Conservation (phyloP, 2,113 vertebrate species). For the Salvelinus namaycush region DNA sequence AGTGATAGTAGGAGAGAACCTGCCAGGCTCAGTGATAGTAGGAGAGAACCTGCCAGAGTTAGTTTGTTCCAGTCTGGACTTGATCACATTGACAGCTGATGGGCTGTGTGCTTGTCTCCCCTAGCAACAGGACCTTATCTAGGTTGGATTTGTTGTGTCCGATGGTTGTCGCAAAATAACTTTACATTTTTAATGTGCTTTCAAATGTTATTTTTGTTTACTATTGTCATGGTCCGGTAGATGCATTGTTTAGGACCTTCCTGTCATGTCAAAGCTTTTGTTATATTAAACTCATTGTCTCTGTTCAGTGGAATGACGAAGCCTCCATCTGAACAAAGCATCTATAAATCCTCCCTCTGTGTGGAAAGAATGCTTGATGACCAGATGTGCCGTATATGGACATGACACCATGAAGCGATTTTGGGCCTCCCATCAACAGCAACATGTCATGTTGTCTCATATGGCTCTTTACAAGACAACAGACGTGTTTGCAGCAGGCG, state of each 20-base stretch:
- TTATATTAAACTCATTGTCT: conserved; percentile 27
- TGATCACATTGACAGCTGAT: no score
- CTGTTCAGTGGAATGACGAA: conserved; percentile 58
- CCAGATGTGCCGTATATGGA: conserved; percentile 62
- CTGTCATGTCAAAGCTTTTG: background rate
- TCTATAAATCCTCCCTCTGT: conserved; percentile 58
- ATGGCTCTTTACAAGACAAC: conserved; percentile 21
- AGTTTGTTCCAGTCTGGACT: no score
- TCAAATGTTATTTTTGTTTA: no score
- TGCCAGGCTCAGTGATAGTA: no score
- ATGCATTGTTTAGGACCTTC: background rate
- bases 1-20: no score
- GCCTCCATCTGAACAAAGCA: conserved; percentile 64
- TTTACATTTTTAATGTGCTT: no score
- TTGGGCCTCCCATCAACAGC: conserved; percentile 39
- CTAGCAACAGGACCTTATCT: no score
- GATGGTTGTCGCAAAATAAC: background rate
- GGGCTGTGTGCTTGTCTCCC: no score
- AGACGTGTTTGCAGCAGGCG: conserved; percentile 49
- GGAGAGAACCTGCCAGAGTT: no score
- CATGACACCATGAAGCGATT: conserved; percentile 69
- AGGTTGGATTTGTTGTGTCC: no score
- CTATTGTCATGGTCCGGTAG: background rate
- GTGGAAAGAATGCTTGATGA: conserved; percentile 70
- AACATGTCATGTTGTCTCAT: conserved; percentile 61